Evolutionary conservation across 2,888 invertebrate genomes (phyloP).

Genomic region (Nysson spinosus): DNA sequence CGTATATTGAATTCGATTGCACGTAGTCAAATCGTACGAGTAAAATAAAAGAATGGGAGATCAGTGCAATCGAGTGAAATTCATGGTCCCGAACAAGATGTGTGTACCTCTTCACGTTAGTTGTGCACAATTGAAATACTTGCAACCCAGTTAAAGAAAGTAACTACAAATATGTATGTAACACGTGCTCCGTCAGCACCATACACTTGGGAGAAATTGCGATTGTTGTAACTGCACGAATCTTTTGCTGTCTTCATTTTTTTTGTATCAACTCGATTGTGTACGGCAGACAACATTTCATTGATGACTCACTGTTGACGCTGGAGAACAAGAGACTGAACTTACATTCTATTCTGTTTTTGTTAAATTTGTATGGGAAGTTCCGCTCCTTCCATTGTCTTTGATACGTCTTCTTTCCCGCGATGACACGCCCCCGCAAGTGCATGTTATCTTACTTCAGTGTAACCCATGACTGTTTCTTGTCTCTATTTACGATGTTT

Average conservation of each 20-base stretch:
- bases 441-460: background rate
- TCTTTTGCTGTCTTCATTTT: constrained; percentile 29
- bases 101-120: constrained; percentile 36
- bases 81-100: constrained; percentile 11
- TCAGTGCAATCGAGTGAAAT: too few relatives aligned
- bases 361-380: constrained; percentile 8
- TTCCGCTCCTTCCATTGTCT: too few relatives aligned
- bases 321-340: constrained; percentile 48
- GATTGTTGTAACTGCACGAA: constrained; percentile 46
- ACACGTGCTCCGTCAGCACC: constrained; percentile 34
- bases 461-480: constrained; percentile 26
- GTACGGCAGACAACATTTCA: constrained; percentile 37
- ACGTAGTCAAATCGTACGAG: constrained; percentile 13
- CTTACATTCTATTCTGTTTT: constrained; percentile 24
- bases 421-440: too few relatives aligned
- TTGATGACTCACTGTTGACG: constrained; percentile 33
- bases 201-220: constrained; percentile 25
- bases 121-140: constrained; percentile 36
- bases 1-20: constrained; percentile 16
- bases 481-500: constrained; percentile 19
- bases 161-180: constrained; percentile 41
- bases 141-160: constrained; percentile 36
- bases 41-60: too few relatives aligned
- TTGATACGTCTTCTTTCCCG: too few relatives aligned
- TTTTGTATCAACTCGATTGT: constrained; percentile 34